Percentiles rank a stretch among this genome's conserved stretches.
These are phyloP conservation scores for Dicyrtomina minuta DNA, from an alignment of 2,888 invertebrate genomes.

Conservation along the genomic window DNA sequence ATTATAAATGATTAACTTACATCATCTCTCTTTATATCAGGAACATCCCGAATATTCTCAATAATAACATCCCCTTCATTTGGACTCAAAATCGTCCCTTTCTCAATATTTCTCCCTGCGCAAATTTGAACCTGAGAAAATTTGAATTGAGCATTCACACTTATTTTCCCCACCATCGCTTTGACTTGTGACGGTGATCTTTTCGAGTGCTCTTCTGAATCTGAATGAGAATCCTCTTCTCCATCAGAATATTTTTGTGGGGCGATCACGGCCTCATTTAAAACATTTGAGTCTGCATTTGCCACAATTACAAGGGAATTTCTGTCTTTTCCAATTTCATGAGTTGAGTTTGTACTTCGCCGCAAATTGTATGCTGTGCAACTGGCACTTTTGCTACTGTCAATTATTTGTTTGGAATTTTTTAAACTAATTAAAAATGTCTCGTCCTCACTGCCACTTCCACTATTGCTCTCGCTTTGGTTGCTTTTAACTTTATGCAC, in stretches of 20 bases:
- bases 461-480: background rate
- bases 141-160: background rate
- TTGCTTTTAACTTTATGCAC: too few species aligned
- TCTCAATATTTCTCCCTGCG: constrained; percentile 35
- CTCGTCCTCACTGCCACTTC: background rate
- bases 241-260: too few species aligned
- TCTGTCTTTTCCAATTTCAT: background rate
- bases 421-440: background rate
- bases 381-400: background rate
- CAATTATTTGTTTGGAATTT: background rate
- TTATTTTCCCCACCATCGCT: background rate
- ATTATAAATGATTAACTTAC: constrained; percentile 37
- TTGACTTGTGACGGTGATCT: too few species aligned
- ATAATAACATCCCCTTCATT: constrained; percentile 45
- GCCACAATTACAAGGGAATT: constrained; percentile 22
- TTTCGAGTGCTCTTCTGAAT: background rate
- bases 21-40: constrained; percentile 36
- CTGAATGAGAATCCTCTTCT: too few species aligned
- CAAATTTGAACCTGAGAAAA: constrained; percentile 28
- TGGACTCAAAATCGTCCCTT: constrained; percentile 37
- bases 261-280: constrained; percentile 8
- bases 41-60: constrained; percentile 32
- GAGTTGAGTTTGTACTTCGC: too few species aligned
- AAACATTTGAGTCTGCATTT: constrained; percentile 20
- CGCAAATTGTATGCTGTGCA: background rate